Base-by-base conservation (phyloP, 2,888 invertebrate genomes). In the Drosophila paramelanica region DNA sequence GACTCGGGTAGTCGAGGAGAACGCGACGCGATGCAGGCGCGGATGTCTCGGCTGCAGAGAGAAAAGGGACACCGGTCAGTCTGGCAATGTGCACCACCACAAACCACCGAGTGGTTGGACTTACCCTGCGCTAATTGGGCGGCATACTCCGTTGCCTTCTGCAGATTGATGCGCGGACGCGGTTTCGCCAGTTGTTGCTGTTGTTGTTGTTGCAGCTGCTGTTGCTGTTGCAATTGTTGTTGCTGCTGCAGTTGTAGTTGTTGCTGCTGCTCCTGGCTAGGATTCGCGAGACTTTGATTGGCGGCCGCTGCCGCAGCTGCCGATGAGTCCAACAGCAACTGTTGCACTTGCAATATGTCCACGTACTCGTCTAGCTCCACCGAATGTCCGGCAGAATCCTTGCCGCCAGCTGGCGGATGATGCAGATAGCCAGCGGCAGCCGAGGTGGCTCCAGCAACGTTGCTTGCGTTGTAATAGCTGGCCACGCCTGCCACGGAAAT, bases 301-400 rank as follows among this genome's bases (percentile, higher is more conserved):
- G 75, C 77, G 42, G 88, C 74, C 25, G 89, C 83, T 45, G 90
- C 61, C 39, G 89, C 88, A 38, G 88, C 86, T 31, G 90, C 80
- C 11, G 92, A 91, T 14, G 92, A 91, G 79, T 94, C 94, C 91
- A 96, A 93, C 83, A 96, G 93, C 85, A 96, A 93, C 91, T 96
- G 95, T 90, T 96, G 96, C 92, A 96, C 96, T 92, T 96, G 96
- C 64, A 96, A 94, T 88, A 96, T 96, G 93, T 96, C 96, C 92
- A 96, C 96, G 93, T 96, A 96, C 93, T 96, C 96, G 93, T 95
- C 95, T 47, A 93, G 89, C 81, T 92, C 91, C 11, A 80, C 90
- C 0, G 79, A 49, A 33, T 49, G 38, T 7, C 49, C 61, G 1
- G 53, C 11, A 1, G 64, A 31, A 0, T 74, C 73, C 25, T 73